phyloP scores from a whole-genome alignment of 2,113 vertebrate genomes.

The Pelvicachromis taeniatus region DNA sequence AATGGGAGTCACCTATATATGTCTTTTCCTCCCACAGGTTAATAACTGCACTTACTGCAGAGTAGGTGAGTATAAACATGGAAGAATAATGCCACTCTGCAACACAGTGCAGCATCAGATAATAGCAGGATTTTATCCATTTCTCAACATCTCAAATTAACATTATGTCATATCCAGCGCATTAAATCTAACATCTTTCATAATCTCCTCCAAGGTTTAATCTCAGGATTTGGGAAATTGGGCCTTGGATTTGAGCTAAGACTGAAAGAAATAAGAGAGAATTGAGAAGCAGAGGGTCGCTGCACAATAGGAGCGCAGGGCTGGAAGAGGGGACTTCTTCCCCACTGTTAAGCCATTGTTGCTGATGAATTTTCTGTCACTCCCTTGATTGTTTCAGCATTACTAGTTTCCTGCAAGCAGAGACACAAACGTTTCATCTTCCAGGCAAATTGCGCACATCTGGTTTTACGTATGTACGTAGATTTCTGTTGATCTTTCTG shows the following conservation, averaged over 20 bases:
- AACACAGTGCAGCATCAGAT: neutral
- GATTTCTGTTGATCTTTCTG: neutral
- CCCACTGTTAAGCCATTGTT: neutral
- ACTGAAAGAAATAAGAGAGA: neutral
- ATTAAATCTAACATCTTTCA: neutral
- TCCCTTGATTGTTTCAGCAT: neutral
- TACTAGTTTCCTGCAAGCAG: neutral
- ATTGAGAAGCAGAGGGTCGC: neutral
- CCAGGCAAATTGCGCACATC: neutral
- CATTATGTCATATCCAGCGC: neutral
- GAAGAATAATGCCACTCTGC: neutral
- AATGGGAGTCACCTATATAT: neutral
- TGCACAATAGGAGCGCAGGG: neutral
- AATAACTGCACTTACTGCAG: neutral
- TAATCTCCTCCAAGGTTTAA: neutral
- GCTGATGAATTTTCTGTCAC: neutral
- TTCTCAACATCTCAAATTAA: neutral
- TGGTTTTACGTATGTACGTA: neutral
- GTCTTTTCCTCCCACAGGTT: neutral
- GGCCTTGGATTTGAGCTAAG: neutral
- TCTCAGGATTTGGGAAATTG: neutral
- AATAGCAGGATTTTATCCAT: neutral
- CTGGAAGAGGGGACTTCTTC: neutral
- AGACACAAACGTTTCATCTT: neutral
- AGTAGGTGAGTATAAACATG: neutral